A percentile compares a stretch with the other conserved stretches of the same genome.
phyloP scores from a whole-genome alignment of 2,113 vertebrate species.

The Lipotes vexillifer region DNA sequence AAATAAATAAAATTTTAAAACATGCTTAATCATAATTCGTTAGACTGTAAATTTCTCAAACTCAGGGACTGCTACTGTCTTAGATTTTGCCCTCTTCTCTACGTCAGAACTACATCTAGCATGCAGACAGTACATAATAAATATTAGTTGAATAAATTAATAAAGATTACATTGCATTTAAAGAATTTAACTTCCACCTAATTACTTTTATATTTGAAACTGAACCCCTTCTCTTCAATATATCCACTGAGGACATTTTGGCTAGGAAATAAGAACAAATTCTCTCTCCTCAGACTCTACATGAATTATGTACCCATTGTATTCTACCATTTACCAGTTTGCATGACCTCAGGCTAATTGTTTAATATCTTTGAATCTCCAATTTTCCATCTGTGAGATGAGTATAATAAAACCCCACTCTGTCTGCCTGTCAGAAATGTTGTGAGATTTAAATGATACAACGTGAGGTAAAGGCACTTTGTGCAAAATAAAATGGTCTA shows the following conservation, averaged over 20 bases:
- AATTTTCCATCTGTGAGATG: background rate
- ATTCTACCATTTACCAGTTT: background rate
- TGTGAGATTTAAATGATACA: constrained; percentile 36
- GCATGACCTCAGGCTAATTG: background rate
- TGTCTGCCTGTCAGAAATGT: background rate
- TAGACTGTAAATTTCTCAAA: background rate
- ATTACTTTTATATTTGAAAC: constrained; percentile 24
- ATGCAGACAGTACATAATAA: background rate
- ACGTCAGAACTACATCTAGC: background rate
- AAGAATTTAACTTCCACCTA: background rate
- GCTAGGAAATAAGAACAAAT: background rate
- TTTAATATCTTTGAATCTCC: background rate
- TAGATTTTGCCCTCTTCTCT: background rate
- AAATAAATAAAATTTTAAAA: too few relatives aligned
- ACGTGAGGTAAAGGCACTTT: constrained; percentile 25
- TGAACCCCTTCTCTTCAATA: background rate
- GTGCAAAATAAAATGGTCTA: constrained; percentile 35
- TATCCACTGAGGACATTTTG: background rate
- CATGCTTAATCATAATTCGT: background rate
- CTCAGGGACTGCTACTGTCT: background rate
- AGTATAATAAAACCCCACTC: background rate
- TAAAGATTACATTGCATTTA: background rate
- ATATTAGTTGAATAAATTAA: constrained; percentile 25
- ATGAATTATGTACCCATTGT: background rate
- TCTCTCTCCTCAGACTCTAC: background rate